Base-by-base conservation (phyloP, 2,888 invertebrate species). In the Drosophila anomalata region DNA sequence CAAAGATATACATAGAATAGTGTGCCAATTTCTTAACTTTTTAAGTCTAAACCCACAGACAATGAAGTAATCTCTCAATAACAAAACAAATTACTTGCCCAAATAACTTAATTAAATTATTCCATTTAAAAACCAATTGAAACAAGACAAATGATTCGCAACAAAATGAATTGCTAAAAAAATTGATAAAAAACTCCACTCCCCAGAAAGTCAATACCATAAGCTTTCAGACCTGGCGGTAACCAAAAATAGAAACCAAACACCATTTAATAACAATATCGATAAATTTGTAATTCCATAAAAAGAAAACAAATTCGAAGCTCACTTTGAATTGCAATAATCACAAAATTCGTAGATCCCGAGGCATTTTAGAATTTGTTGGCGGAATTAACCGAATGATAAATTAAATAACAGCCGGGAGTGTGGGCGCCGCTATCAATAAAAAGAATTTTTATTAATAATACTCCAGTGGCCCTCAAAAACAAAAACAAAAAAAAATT, bases 301-400 rank as follows among this genome's bases (percentile, higher is more conserved):
- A 56, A 62, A 42, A 52, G 44, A 47, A 56, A 73, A 41, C 47
- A 41, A 63, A 63, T 46, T 63, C 63, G 39, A 42, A 69, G 70
- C 63, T 61, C 66, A 83, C 54, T 68, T 87, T 87, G 61, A 76
- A 87, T 84, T 85, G 88, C 77, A 82, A 77, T 77, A 77, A 79
- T 85, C 82, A 12, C 9, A 87, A 67, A 79, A 79, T 61, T 66
- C 41, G 51, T 62, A 84, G 73, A 78, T 75, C 69, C 73, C 51
- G 62, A 50, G 72, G 78, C 80, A 70, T 68, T 58, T 22, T 52
- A 61, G 68, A 65, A 69, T 56, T 66, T 74, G 61, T 54, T 62
- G 36, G 57, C 20, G 75, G 84, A 66, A 53, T 79, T 77, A 69
- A 46, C 17, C 48, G 62, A 60, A 68, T 76, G 85, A 82, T 84